Base-by-base conservation (phyloP, 2,113 vertebrate species). In the Hassar affinis region DNA sequence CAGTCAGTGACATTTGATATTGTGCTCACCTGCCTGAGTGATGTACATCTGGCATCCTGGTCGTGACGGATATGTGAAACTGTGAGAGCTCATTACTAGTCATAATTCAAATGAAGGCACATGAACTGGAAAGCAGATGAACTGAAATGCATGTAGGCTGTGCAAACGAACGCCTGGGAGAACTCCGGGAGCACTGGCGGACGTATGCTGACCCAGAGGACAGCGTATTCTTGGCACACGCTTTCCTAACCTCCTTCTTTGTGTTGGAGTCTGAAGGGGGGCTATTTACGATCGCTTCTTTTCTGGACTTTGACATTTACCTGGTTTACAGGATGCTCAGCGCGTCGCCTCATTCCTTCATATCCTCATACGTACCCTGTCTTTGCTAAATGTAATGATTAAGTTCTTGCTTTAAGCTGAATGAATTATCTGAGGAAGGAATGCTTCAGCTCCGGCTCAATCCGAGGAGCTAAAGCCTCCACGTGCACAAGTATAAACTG, bases 11-110 rank as follows among this genome's bases (percentile, higher is more conserved):
- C 56, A 30, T 33, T 66, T 42, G 57, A 49, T 64, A 64, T 30
- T 66, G 59, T 33, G 20, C 81, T 77, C 81, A 77, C 57, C 81
- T 66, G 72, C 59, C 14, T 64, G 17, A 62, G 1, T n/a, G 45
- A 75, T 83, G 4, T 76, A n/a, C n/a, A 38, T 83, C 49, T 62
- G 61, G 57, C 72, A 35, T 82, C 35, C 56, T 51, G 57, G 52
- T 74, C 71, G 61, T 82, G 42, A 54, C 11, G 10, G 45, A 33
- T 54, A 18, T 61, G 7, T 12, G 30, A 38, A 47, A 38, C 6
- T 9, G 20, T 20, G 45, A 66, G 59, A 83, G 64, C 45, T 57
- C 69, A 47, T 75, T 62, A 47, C 51, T 27, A 49, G 56, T 74
- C 81, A 64, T 61, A 20, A 76, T 83, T 62, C 25, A 64, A 61